Evolutionary conservation across 2,888 invertebrate genomes (phyloP).

Genomic region (Tinea pellionella): DNA sequence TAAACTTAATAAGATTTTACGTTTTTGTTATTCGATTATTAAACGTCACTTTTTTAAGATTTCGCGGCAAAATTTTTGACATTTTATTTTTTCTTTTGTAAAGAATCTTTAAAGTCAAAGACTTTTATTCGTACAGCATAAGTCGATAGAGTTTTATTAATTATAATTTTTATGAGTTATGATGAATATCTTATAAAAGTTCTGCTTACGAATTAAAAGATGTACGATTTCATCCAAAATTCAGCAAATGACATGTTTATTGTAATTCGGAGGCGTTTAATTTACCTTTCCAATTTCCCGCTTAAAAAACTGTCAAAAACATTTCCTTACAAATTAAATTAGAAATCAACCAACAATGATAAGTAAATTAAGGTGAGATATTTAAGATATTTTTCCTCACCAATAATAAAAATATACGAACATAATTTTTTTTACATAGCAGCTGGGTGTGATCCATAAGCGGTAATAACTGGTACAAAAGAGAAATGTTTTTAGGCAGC

Average conservation of each 20-base stretch:
- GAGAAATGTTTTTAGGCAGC: too few species aligned
- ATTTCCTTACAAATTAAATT: background rate
- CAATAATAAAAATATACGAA: too few species aligned
- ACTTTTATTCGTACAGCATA: background rate
- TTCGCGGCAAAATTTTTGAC: background rate
- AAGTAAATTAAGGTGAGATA: background rate
- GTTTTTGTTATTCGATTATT: background rate
- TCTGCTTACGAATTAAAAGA: too few species aligned
- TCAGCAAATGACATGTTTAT: background rate
- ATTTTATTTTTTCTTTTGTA: background rate
- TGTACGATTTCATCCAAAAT: too few species aligned
- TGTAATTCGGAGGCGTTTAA: background rate
- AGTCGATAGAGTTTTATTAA: too few species aligned
- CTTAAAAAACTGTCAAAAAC: slow-evolving; percentile 5
- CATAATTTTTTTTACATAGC: too few species aligned
- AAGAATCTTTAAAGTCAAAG: background rate
- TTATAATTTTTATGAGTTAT: too few species aligned
- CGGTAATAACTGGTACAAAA: too few species aligned
- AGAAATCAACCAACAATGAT: background rate
- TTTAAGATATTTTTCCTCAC: background rate
- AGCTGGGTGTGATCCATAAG: too few species aligned
- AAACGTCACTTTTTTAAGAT: background rate
- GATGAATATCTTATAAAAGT: too few species aligned
- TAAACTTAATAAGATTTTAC: background rate
- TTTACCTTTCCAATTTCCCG: background rate